Conservation (phyloP, 2,888 invertebrate genomes). For the Stenodema calcarata region DNA sequence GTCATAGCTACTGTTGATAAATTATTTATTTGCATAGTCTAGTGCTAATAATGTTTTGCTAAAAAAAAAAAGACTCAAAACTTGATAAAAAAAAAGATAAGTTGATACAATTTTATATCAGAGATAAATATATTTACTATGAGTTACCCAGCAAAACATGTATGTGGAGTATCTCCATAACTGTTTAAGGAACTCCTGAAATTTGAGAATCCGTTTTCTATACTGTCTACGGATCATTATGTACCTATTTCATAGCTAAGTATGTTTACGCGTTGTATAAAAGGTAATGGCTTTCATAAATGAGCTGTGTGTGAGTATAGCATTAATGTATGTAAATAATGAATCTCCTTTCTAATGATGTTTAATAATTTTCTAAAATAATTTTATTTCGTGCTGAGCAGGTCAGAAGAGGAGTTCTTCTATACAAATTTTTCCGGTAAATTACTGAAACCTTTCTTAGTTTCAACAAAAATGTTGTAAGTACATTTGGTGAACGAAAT, state of each 20-base stretch:
- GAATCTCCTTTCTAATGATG: background rate
- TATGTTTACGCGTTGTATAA: background rate
- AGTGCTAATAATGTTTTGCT: background rate
- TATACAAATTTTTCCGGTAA: too few relatives aligned
- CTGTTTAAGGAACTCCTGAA: background rate
- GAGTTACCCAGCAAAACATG: background rate
- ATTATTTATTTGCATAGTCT: slow-evolving; percentile 20
- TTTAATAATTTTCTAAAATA: background rate
- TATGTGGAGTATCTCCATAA: background rate
- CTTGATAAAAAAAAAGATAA: background rate
- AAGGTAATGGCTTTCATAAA: background rate
- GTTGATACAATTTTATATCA: slow-evolving; percentile 20
- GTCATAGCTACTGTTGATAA: background rate
- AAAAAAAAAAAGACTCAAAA: slow-evolving; percentile 4
- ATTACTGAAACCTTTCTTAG: too few relatives aligned
- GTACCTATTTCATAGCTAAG: background rate
- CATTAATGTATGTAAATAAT: background rate
- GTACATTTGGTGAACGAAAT: too few relatives aligned
- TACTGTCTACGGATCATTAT: background rate
- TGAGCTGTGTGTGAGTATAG: background rate
- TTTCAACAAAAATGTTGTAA: too few relatives aligned
- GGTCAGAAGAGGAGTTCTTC: background rate
- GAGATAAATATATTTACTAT: background rate
- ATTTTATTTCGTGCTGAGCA: background rate
- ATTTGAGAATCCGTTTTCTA: background rate